These are phyloP conservation scores for Galleria mellonella DNA, from an alignment of 1,140 invertebrate species.

Conservation along the genomic window DNA sequence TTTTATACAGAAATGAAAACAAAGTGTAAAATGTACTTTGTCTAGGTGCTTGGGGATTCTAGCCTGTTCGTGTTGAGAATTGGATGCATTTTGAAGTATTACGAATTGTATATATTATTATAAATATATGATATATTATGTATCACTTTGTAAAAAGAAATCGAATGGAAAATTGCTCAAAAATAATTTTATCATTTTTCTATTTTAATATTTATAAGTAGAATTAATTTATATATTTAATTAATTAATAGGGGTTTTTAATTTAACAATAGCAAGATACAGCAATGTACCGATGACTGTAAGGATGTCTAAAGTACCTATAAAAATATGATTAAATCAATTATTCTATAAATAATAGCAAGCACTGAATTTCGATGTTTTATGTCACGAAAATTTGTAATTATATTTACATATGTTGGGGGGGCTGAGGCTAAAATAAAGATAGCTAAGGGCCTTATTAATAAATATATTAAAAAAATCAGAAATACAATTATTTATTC, in stretches of 20 bases:
- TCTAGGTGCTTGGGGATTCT: no score
- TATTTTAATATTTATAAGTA: no score
- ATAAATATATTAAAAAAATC: constrained; percentile 31
- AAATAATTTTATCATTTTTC: no score
- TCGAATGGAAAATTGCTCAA: no score
- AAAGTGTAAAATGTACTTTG: no score
- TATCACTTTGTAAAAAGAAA: no score
- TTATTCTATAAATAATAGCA: constrained; percentile 60
- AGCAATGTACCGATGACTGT: constrained; percentile 4
- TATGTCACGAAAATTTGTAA: constrained; percentile 57
- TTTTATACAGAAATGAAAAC: no score
- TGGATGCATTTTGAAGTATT: neutral
- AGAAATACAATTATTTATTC: no score
- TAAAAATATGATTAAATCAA: constrained; percentile 14
- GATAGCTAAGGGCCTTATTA: constrained; percentile 14
- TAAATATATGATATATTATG: no score
- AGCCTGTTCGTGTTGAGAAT: no score
- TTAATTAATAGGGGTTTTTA: no score
- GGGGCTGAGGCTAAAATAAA: constrained; percentile 9
- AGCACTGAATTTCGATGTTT: constrained; percentile 69
- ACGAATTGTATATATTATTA: neutral
- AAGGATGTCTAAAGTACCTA: constrained; percentile 1
- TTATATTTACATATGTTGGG: constrained; percentile 59
- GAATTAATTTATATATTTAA: no score
- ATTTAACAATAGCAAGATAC: constrained; percentile 11